Base-by-base conservation (phyloP, 2,113 vertebrate genomes). In the Delphinapterus leucas region DNA sequence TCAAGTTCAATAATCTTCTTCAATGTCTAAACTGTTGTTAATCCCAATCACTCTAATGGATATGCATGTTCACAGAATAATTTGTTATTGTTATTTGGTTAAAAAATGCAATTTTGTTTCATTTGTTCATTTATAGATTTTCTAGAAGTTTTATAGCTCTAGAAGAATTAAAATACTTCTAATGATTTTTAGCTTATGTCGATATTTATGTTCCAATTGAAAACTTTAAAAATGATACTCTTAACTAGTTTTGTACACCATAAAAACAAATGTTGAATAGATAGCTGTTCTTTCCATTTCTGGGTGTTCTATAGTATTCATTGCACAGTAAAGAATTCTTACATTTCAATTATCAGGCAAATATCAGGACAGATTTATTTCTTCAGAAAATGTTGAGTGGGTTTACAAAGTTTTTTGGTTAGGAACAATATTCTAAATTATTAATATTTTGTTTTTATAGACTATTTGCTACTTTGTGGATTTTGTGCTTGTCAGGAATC, bases 401-500 rank as follows among this genome's bases (percentile, higher is more conserved):
- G 10, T 44, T 86, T 90, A 87, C 53, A 73, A 38, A 91, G 36
- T 8, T 38, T 74, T 36, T 87, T 77, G 25, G 11, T 95, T 97
- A 67, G 47, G 58, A 93, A 61, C 1, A 88, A 5, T 96, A 97
- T 71, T 90, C 47, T 98, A 41, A 98, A 81, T 79, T 81, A 82
- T 53, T 67, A 21, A 58, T 95, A 28, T 71, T 93, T 90, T 96
- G 70, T 97, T 95, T 98, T 98, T 96, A 13, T 97, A 99, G 99
- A 61, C 98, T 99, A 31, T 99, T 99, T n/a, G 93, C 99, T 95
- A 98, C 98, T 95, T 98, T 99, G 95, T 99, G 99, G 99, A 99
- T 99, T 97, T 98, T 99, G 93, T 97, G 99, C 96, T 96, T 99
- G 84, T 99, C 99, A 0, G 87, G 99, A 97, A 99, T 99, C 97